Base-by-base conservation (phyloP, 2,797 vertebrate genomes). In the Labroides dimidiatus region DNA sequence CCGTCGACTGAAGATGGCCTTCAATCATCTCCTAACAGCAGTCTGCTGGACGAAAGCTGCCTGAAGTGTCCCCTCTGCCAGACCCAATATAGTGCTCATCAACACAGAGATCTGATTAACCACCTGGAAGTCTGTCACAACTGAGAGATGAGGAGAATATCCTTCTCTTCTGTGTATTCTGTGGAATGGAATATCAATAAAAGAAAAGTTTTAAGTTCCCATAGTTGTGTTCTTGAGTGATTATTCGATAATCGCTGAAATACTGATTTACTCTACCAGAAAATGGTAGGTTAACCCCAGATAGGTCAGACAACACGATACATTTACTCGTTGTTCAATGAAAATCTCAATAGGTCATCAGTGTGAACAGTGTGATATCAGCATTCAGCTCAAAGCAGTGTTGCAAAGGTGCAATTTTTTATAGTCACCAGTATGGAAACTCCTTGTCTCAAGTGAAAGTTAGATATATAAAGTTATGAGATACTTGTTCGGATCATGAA, bases 61-160 rank as follows among this genome's bases (percentile, higher is more conserved):
- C 90, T 97, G 0, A 94, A 95, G 68, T 97, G 96, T 79, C 96
- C 96, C 14, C 87, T 77, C 58, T 97, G 96, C 84, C 86, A 64
- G 56, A 64, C 61, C 0, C 71, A 89, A 62, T 97, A 96, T 69
- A 94, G 94, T 30, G 92, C 93, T 20, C 94, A 93, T n/a, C 90
- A 91, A 11, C 93, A 96, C 1, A 85, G 92, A 45, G 94, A 97
- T 27, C 89, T 98, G 54, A 86, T 98, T 0, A 86, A 86, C 11
- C 96, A 97, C 43, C 72, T 97, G 47, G 96, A 98, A 20, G 84
- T 88, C 62, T 97, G 96, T 65, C 69, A 90, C 0, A 42, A 72
- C 23, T 89, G 66, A 88, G 52, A 16, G 48, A 24, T 36, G 10
- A 45, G 12, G 17, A 3, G 1, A 1, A 1, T 1, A 6, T 8